Conservation (phyloP, 2,797 vertebrate genomes). For the Microctenopoma lineatum region DNA sequence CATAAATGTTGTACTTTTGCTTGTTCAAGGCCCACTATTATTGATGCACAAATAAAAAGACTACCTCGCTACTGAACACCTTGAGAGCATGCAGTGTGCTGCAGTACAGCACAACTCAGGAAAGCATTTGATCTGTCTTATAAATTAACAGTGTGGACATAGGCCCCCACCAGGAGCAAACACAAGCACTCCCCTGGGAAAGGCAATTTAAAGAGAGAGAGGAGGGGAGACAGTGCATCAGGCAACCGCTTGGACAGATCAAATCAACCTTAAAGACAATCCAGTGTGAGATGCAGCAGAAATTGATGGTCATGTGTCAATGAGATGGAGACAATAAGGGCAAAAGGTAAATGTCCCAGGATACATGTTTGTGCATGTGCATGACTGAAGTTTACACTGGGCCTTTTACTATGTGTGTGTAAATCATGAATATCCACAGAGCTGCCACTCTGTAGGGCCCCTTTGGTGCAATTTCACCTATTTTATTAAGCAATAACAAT, state of each 20-base stretch:
- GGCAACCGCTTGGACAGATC: constrained; percentile 60
- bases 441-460: constrained; percentile 61
- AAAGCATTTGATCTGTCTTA: constrained; percentile 78
- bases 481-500: constrained; percentile 81
- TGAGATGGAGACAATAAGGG: constrained; percentile 76
- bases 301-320: constrained; percentile 80
- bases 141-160: constrained; percentile 77
- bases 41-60: constrained; percentile 32
- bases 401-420: constrained; percentile 55
- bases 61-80: constrained; percentile 17
- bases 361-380: constrained; percentile 71
- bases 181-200: constrained; percentile 79
- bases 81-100: constrained; percentile 7
- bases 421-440: constrained; percentile 75
- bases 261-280: constrained; percentile 78
- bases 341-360: constrained; percentile 76
- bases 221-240: constrained; percentile 56
- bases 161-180: constrained; percentile 65
- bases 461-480: constrained; percentile 70
- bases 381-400: constrained; percentile 65
- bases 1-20: constrained; percentile 16
- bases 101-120: constrained; percentile 63
- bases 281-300: constrained; percentile 61
- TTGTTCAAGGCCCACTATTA: constrained; percentile 32
- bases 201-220: constrained; percentile 69